A percentile compares a stretch with the other conserved stretches of the same genome.
Evolutionary conservation across 23 tunicate species (phyloP).

Genomic region (Clavelina lepadiformis): DNA sequence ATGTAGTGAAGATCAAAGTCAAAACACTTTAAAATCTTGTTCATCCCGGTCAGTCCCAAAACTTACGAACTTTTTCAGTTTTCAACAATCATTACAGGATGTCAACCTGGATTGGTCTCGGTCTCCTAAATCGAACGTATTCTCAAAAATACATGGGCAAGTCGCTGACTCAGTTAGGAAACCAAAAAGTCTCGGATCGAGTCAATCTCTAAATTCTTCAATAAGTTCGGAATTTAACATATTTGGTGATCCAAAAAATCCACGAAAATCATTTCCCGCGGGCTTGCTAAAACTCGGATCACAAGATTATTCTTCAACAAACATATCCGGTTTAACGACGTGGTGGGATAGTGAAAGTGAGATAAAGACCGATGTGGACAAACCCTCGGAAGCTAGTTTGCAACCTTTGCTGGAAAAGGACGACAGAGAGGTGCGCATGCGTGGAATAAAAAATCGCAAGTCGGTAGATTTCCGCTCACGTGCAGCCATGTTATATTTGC

Average conservation of each 20-base stretch:
- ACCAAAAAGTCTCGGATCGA: slow-evolving; percentile 2
- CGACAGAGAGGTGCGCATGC: slow-evolving; percentile 21
- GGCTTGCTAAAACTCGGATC: slow-evolving; percentile 25
- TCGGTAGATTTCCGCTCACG: slow-evolving; percentile 1
- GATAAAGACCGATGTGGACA: not conserved
- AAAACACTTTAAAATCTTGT: no score
- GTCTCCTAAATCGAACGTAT: no score
- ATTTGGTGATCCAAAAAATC: slow-evolving; percentile 3
- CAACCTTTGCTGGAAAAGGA: slow-evolving; percentile 14
- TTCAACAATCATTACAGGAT: no score
- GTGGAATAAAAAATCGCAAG: not conserved
- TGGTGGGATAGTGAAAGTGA: slow-evolving; percentile 38
- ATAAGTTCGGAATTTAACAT: slow-evolving; percentile 11
- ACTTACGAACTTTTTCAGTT: no score
- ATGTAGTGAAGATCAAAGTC: no score
- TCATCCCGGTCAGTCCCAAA: no score
- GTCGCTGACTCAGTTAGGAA: not conserved
- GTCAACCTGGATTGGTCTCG: no score
- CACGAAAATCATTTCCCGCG: slow-evolving; percentile 21
- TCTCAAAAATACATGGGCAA: no score
- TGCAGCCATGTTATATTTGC: slow-evolving; percentile 59
- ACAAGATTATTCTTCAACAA: slow-evolving; percentile 60
- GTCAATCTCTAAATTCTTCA: slow-evolving; percentile 35
- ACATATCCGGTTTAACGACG: slow-evolving; percentile 43
- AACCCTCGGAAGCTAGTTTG: slow-evolving; percentile 19